A percentile compares a stretch with the other conserved stretches of the same genome.
Evolutionary conservation across 2,797 vertebrate species (phyloP).

Genomic region (Phoxinus dragarum): DNA sequence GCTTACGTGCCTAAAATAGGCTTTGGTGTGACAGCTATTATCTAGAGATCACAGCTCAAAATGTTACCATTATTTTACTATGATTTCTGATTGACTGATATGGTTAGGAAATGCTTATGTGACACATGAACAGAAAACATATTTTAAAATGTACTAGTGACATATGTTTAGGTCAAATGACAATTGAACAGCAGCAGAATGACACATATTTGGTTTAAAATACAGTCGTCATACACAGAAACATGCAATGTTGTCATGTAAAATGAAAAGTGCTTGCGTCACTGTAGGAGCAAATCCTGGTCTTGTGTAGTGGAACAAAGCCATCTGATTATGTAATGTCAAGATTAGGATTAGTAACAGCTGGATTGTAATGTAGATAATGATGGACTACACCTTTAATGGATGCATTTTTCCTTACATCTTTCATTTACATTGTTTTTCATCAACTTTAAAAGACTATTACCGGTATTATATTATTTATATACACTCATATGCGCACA

Average conservation of each 20-base stretch:
- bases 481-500: too few relatives aligned
- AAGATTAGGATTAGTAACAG: constrained; percentile 24
- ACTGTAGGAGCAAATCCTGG: background rate
- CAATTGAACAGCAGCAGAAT: background rate
- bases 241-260: background rate
- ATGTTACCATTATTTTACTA: background rate
- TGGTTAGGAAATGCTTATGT: background rate
- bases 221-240: background rate
- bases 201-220: background rate
- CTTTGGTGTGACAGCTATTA: constrained; percentile 16
- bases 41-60: constrained; percentile 6
- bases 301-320: constrained; percentile 5
- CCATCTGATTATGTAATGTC: constrained; percentile 24
- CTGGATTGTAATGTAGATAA: constrained; percentile 16
- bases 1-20: constrained; percentile 28
- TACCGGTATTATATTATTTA: too few relatives aligned
- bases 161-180: background rate
- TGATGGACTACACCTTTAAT: background rate
- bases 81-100: background rate
- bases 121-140: too few relatives aligned
- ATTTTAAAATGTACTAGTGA: background rate
- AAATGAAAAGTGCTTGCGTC: background rate
- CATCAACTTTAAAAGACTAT: background rate
- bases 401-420: background rate
- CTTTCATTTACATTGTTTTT: background rate